phyloP scores from a whole-genome alignment of 2,113 vertebrate genomes.

The Onychostruthus taczanowskii region DNA sequence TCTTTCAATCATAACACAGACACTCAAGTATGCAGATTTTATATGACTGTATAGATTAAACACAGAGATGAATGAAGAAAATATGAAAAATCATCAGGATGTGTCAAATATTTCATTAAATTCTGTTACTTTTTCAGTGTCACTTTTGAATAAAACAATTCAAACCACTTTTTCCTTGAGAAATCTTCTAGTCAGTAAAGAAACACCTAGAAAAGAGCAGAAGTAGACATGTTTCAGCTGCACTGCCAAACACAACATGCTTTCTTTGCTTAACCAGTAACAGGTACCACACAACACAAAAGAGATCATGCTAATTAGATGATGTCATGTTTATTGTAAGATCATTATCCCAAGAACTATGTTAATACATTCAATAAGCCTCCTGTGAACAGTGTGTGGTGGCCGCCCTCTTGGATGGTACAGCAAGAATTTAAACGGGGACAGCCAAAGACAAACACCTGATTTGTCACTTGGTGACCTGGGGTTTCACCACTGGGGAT shows the following conservation, averaged over 20 bases:
- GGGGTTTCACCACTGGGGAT: not conserved
- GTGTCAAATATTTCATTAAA: not conserved
- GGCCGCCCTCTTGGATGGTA: not conserved
- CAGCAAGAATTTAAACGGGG: not conserved
- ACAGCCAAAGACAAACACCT: not conserved
- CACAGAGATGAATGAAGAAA: not conserved
- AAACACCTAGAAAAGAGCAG: not conserved
- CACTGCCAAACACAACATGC: fast-evolving
- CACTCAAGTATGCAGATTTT: not conserved
- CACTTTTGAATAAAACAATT: not conserved
- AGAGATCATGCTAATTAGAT: conserved; percentile 10
- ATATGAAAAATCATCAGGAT: not conserved
- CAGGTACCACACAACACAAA: not conserved
- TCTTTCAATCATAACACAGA: not conserved
- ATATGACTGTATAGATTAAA: not conserved
- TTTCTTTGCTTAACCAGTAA: not conserved
- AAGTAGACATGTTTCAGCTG: not conserved
- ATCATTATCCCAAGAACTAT: conserved; percentile 36
- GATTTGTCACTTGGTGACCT: not conserved
- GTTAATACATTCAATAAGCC: conserved; percentile 33
- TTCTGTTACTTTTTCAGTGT: not conserved
- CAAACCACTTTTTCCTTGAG: not conserved
- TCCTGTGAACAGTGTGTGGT: conserved; percentile 34
- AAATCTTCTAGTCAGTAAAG: not conserved
- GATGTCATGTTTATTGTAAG: not conserved